Conservation (phyloP, 2,797 vertebrate genomes). For the Siniperca undulata region DNA sequence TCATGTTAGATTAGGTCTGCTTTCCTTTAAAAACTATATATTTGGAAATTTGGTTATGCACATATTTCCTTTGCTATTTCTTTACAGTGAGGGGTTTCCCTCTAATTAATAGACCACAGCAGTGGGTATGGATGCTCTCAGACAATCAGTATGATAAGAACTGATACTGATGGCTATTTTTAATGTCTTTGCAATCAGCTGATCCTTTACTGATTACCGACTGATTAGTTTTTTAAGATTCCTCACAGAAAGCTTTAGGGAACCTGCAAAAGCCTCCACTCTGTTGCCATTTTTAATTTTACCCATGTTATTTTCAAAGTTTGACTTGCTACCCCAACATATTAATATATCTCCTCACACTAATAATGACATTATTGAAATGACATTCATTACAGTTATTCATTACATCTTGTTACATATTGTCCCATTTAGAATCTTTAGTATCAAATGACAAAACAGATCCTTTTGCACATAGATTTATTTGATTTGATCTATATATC, state of each 20-base stretch:
- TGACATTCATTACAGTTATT: not conserved
- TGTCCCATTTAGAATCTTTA: not conserved
- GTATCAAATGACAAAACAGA: not conserved
- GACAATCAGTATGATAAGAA: not conserved
- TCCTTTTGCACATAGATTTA: not conserved
- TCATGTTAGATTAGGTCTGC: not conserved
- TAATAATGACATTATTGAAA: too few relatives aligned
- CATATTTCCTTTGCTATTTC: not conserved
- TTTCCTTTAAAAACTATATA: not conserved
- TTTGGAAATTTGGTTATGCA: not conserved
- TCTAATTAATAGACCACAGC: not conserved
- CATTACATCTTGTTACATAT: not conserved
- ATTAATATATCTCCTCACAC: not conserved
- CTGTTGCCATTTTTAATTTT: not conserved
- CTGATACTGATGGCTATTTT: not conserved
- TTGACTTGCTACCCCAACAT: not conserved
- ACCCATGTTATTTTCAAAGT: not conserved
- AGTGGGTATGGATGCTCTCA: not conserved
- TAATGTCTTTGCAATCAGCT: conserved; percentile 4
- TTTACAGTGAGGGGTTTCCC: not conserved
- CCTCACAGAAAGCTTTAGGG: not conserved
- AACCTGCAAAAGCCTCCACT: not conserved
- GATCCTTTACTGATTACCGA: not conserved
- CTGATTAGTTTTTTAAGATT: not conserved
- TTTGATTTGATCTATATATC: not conserved